These are phyloP conservation scores for Cylindroiulus punctatus DNA, from an alignment of 2,888 invertebrate genomes.

Conservation along the genomic window DNA sequence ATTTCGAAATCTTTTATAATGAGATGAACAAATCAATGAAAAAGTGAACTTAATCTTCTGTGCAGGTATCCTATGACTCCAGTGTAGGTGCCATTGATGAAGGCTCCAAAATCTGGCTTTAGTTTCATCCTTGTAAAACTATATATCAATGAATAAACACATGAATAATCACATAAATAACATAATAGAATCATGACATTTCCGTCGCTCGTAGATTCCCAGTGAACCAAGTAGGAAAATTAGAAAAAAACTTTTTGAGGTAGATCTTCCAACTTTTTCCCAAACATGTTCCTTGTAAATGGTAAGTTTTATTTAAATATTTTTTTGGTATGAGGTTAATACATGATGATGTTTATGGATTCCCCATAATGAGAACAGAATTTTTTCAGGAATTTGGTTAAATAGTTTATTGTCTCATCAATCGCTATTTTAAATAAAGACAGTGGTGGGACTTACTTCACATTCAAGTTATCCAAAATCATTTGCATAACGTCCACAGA, in stretches of 20 bases:
- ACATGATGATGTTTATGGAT: too few relatives aligned
- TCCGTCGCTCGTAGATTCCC: too few relatives aligned
- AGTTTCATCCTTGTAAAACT: neutral
- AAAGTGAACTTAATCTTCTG: neutral
- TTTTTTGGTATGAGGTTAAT: too few relatives aligned
- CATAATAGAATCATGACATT: too few relatives aligned
- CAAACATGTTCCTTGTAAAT: too few relatives aligned
- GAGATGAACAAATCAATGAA: neutral
- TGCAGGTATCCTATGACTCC: conserved; percentile 36
- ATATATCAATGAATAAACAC: neutral
- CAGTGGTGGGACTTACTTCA: neutral
- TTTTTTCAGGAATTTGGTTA: too few relatives aligned
- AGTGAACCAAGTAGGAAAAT: too few relatives aligned
- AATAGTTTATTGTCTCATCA: neutral
- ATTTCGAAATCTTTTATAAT: neutral
- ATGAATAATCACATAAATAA: too few relatives aligned
- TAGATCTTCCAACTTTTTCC: too few relatives aligned
- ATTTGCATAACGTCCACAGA: neutral
- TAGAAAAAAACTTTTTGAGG: too few relatives aligned
- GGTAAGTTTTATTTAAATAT: too few relatives aligned
- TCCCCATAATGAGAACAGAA: too few relatives aligned
- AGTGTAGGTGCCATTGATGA: conserved; percentile 15
- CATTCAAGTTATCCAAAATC: neutral
- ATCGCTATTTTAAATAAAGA: neutral
- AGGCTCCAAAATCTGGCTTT: conserved; percentile 19